These are phyloP conservation scores for Huso huso DNA, from an alignment of 2,797 vertebrate species.

Conservation along the genomic window DNA sequence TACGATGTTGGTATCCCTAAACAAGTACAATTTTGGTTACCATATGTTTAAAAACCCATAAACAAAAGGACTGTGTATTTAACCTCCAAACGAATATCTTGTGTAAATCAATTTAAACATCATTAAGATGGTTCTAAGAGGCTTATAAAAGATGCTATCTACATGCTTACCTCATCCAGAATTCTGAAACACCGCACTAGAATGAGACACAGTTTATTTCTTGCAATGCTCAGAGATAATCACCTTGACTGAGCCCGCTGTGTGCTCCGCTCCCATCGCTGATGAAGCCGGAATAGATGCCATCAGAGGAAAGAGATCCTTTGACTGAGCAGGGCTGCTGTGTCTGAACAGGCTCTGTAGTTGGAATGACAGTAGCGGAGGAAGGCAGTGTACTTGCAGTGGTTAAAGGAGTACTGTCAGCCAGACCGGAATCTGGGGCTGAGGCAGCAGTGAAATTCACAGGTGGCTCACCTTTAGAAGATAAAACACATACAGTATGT, in stretches of 20 bases:
- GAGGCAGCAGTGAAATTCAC: constrained; percentile 62
- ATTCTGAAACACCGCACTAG: no score
- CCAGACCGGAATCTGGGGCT: constrained; percentile 58
- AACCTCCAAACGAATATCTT: no score
- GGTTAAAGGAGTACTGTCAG: constrained; percentile 46
- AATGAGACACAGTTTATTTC: no score
- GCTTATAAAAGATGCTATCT: no score
- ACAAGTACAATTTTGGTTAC: no score
- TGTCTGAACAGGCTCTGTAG: constrained; percentile 81
- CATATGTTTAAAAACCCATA: no score
- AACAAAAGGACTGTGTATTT: no score
- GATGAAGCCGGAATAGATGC: constrained; percentile 81
- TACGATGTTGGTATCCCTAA: no score
- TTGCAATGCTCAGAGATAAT: constrained; percentile 39
- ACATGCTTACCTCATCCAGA: no score
- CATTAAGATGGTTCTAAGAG: no score
- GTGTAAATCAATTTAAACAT: no score
- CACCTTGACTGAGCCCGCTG: constrained; percentile 75
- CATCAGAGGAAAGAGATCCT: constrained; percentile 89
- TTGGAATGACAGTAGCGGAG: constrained; percentile 34
- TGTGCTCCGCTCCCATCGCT: constrained; percentile 62
- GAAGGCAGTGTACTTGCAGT: constrained; percentile 57
- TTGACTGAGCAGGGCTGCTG: constrained; percentile 97
- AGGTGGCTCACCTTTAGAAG: constrained; percentile 40
- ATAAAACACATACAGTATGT: constrained; percentile 13